Conservation (phyloP, 2,888 invertebrate species). For the Drosophila mayaguana region DNA sequence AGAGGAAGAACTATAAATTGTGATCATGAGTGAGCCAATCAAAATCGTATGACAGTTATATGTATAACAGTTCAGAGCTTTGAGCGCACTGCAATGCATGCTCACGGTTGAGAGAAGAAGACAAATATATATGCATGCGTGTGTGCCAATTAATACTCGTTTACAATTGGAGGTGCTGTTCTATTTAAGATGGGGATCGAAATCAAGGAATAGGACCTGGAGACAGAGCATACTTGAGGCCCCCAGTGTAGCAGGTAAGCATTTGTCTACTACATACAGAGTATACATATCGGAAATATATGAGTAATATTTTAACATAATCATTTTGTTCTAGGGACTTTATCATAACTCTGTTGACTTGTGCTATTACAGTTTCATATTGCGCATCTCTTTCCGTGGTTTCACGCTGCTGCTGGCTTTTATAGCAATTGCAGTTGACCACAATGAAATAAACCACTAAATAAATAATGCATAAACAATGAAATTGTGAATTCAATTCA, state of each 20-base stretch:
- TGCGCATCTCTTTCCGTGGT: not conserved
- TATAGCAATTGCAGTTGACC: conserved; percentile 54
- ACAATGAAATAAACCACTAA: conserved; percentile 71
- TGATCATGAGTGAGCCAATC: too few species aligned
- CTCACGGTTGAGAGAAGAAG: conserved; percentile 1
- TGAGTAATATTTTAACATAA: not conserved
- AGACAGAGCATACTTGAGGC: too few species aligned
- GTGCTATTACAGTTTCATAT: not conserved
- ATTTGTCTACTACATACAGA: too few species aligned
- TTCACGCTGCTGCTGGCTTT: conserved; percentile 23
- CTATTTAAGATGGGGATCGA: too few species aligned
- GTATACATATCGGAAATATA: not conserved
- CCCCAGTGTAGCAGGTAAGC: too few species aligned
- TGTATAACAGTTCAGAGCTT: too few species aligned
- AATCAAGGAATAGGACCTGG: too few species aligned
- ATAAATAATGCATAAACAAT: conserved; percentile 69
- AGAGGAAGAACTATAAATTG: too few species aligned
- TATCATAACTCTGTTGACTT: not conserved
- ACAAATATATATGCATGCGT: not conserved
- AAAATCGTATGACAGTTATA: not conserved
- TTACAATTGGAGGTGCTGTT: not conserved
- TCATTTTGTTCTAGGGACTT: not conserved
- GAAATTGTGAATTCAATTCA: conserved; percentile 59
- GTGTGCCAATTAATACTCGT: not conserved
- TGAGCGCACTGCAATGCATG: not conserved